Evolutionary conservation across 2,113 vertebrate species (phyloP), one percentile per base, ranked within the genome.

Genomic region (Motacilla tschutschensis): DNA sequence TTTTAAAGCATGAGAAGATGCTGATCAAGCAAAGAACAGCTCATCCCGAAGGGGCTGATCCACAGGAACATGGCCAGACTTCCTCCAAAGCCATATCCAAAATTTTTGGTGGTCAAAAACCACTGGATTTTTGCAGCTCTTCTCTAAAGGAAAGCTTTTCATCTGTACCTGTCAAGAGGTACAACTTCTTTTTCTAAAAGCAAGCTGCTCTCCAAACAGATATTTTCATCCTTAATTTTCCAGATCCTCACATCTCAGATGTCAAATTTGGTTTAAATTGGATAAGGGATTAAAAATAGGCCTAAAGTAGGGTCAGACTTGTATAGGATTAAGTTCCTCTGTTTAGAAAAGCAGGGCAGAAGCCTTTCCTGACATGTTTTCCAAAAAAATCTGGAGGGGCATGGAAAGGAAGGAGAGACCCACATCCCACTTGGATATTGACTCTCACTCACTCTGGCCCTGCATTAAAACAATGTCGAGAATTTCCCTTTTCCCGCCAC

Each of bases 51-150:
- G 48, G 33, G 14, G 2, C 18, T 38, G 21, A 16, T 44, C 14
- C 1, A 1, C 19, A 5, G n/a, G 26, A 72, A 40, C 2, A 2
- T 0, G 24, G 26, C 4, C 51, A 48, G 17, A 63, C 0, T 63
- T 25, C 14, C 11, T 74, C 13, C 48, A 28, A 10, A 65, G 17
- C 29, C 13, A 3, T 3, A 3, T 33, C 33, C 21, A 43, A 62
- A 0, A 9, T 7, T 2, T 69, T 13, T 5, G 24, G 8, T 9
- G 5, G 5, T 50, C 28, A 35, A 24, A 58, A n/a, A 0, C 2
- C 15, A 13, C 17, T 2, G 4, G 18, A 12, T 9, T 76, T 75
- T 66, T 38, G 4, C 17, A 85, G 14, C 13, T 57, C 1, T 71
- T 54, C 21, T 46, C 18, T 10, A 5, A 44, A 71, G 12, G n/a